Evolutionary conservation across 2,113 vertebrate genomes (phyloP).

Genomic region (Oenanthe oenanthe): DNA sequence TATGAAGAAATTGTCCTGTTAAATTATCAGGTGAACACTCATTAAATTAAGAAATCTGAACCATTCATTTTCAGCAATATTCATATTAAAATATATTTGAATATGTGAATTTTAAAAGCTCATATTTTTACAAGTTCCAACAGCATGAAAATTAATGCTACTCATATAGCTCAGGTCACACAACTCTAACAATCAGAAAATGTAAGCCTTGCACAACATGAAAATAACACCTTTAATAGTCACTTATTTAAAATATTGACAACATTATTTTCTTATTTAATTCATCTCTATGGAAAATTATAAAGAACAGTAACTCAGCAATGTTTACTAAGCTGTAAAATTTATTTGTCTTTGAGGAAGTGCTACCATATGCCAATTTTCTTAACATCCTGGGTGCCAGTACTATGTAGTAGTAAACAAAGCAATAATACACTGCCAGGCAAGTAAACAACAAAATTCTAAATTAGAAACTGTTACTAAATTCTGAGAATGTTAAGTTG

Average conservation of each 20-base stretch:
- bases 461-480: background rate
- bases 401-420: constrained; percentile 39
- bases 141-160: background rate
- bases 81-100: background rate
- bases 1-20: background rate
- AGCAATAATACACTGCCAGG: constrained; percentile 38
- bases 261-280: background rate
- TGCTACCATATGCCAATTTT: constrained; percentile 16
- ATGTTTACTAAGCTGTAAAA: constrained; percentile 24
- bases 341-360: background rate
- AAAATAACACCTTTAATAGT: background rate
- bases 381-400: background rate
- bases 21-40: background rate
- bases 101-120: background rate
- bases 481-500: background rate
- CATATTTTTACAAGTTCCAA: background rate
- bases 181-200: background rate
- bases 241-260: background rate
- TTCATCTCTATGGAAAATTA: constrained; percentile 8
- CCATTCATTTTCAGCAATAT: background rate
- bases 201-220: background rate
- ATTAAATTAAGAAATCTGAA: background rate
- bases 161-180: background rate
- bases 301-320: background rate
- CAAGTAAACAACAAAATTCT: constrained; percentile 12